Evolutionary conservation across 2,113 vertebrate genomes (phyloP), one percentile per base, ranked within the genome.

Genomic region (Scolopax mira): DNA sequence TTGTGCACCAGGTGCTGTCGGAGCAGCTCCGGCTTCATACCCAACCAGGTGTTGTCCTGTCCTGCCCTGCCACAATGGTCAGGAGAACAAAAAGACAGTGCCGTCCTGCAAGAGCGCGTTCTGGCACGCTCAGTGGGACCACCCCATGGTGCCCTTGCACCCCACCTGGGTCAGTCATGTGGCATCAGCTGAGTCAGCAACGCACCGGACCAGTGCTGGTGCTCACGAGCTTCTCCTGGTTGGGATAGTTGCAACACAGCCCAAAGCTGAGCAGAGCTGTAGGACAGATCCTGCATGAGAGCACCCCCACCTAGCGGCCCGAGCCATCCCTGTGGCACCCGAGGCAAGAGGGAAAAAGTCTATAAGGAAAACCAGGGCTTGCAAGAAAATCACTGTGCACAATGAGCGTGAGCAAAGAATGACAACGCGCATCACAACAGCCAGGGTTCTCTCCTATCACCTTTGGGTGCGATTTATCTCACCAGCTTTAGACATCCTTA

Each of bases 231-330:
- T 49, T 7, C 51, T 61, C 49, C 61, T 3, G 35, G 0, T 9
- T 3, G 19, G 52, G 21, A 22, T 24, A 10, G 0, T 10, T 1
- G 41, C 48, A 4, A 3, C 64, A 0, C 15, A 18, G 35, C 6
- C 3, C 18, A 5, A 0, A 2, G 19, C 31, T 0, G 77, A 80
- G 66, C 69, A 23, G 44, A 6, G 24, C 46, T 8, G 33, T 1
- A 72, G 89, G 91, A 75, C 0, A 1, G 55, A 60, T 52, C 69
- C 79, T n/a, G 77, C 82, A n/a, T 44, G 73, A 57, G 77, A 93
- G 96, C 96, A 96, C 57, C 66, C 42, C 95, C 95, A 95, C 48
- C 96, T 96, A 96, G 96, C 1, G 96, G 93, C 65, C 55, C 86
- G 33, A 30, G 52, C 31, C 3, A 0, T 31, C 78, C 65, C 39